Conservation (phyloP, 2,797 vertebrate species). For the Limosa lapponica region DNA sequence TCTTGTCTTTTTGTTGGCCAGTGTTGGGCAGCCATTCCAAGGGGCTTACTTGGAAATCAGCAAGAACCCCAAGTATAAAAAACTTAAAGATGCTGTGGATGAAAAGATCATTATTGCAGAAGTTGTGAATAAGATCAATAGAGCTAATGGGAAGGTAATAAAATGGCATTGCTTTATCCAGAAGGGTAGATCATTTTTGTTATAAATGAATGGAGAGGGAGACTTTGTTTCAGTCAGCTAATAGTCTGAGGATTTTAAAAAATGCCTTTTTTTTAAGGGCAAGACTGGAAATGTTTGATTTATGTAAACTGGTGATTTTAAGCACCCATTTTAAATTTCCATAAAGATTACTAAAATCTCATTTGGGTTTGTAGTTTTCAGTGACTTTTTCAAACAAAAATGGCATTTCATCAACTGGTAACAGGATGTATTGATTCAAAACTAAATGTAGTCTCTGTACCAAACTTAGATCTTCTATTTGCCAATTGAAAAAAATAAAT, state of each 20-base stretch:
- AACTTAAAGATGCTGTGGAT: conserved; percentile 89
- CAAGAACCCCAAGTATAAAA: conserved; percentile 97
- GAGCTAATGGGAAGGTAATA: conserved; percentile 95
- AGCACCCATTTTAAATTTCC: neutral
- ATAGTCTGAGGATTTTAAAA: neutral
- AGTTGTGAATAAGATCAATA: conserved; percentile 96
- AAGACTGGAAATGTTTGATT: neutral
- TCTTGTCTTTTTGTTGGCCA: conserved; percentile 59
- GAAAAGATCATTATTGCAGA: conserved; percentile 97
- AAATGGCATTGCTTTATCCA: neutral
- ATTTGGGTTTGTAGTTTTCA: neutral
- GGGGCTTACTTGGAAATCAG: conserved; percentile 96
- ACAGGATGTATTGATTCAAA: neutral
- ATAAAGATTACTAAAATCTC: neutral
- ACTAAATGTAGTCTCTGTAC: neutral
- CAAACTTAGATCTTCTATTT: neutral
- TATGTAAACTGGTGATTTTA: neutral
- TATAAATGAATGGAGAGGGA: neutral
- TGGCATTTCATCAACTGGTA: neutral
- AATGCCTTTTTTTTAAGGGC: neutral
- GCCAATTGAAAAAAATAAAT: neutral
- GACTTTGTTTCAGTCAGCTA: neutral
- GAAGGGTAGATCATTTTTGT: neutral
- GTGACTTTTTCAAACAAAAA: neutral
- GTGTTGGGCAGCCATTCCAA: conserved; percentile 94